Evolutionary conservation across 2,113 vertebrate genomes (phyloP).

Genomic region (Hypocryptadius cinnamomeus): DNA sequence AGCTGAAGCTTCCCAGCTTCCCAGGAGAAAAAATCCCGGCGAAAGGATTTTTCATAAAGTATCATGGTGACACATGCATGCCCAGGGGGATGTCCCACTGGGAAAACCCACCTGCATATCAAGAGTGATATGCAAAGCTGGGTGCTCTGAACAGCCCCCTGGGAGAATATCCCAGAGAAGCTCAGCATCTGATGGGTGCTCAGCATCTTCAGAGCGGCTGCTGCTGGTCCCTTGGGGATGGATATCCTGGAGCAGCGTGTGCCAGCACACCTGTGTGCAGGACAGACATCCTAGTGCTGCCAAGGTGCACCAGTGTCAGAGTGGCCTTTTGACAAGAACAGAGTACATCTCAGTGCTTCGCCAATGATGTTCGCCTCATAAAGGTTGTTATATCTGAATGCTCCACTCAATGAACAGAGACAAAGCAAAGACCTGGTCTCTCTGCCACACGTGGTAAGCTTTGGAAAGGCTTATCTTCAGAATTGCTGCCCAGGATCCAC

Average conservation of each 20-base stretch:
- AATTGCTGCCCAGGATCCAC: neutral
- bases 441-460: neutral
- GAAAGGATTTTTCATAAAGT: too few species aligned
- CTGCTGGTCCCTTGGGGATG: neutral
- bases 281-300: neutral
- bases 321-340: neutral
- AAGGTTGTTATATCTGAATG: neutral
- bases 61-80: accelerated
- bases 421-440: neutral
- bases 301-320: neutral
- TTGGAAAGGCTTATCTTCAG: neutral
- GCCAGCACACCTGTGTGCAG: accelerated
- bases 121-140: accelerated
- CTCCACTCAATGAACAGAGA: neutral
- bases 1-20: too few species aligned
- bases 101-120: neutral
- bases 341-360: neutral
- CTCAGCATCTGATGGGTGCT: neutral
- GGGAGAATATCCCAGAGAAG: neutral
- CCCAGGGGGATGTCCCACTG: accelerated
- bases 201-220: too few species aligned
- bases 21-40: too few species aligned
- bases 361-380: neutral
- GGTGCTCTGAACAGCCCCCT: neutral
- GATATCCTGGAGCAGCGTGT: accelerated